These are phyloP conservation scores for Pterocles burchelli DNA, from an alignment of 2,113 vertebrate genomes.

Conservation along the genomic window DNA sequence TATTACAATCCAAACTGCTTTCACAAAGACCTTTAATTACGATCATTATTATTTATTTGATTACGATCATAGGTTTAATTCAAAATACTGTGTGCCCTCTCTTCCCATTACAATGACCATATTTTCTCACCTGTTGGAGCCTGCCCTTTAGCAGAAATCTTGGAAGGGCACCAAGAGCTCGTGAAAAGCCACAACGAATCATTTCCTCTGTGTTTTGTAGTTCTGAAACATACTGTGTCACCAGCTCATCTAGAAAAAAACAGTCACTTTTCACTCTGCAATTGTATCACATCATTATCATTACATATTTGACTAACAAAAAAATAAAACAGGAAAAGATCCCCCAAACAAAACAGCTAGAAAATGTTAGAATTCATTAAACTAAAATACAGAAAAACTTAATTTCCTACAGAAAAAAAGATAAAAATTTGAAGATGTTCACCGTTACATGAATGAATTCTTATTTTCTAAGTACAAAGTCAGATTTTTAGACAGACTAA, in stretches of 20 bases:
- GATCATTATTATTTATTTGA: constrained; percentile 6
- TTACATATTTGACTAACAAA: not conserved
- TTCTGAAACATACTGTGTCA: constrained; percentile 80
- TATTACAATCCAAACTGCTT: not conserved
- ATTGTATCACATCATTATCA: not conserved
- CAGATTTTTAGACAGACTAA: not conserved
- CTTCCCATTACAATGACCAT: not conserved
- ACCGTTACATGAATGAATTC: not conserved
- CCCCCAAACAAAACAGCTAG: not conserved
- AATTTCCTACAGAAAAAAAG: not conserved
- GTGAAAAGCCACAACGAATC: constrained; percentile 87
- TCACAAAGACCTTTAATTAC: constrained; percentile 10
- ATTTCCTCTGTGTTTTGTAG: constrained; percentile 84
- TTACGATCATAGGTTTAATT: not conserved
- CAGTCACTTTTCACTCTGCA: not conserved
- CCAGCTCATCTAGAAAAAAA: constrained; percentile 77
- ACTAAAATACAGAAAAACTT: not conserved
- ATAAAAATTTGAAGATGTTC: not conserved
- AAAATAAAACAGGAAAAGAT: not conserved
- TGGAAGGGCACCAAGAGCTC: constrained; percentile 89
- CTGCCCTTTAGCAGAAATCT: constrained; percentile 81
- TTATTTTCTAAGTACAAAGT: not conserved
- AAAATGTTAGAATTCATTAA: not conserved
- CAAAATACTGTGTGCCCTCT: not conserved
- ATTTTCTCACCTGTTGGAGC: constrained; percentile 84